Base-by-base conservation (phyloP, 2,113 vertebrate species). In the Excalfactoria chinensis region DNA sequence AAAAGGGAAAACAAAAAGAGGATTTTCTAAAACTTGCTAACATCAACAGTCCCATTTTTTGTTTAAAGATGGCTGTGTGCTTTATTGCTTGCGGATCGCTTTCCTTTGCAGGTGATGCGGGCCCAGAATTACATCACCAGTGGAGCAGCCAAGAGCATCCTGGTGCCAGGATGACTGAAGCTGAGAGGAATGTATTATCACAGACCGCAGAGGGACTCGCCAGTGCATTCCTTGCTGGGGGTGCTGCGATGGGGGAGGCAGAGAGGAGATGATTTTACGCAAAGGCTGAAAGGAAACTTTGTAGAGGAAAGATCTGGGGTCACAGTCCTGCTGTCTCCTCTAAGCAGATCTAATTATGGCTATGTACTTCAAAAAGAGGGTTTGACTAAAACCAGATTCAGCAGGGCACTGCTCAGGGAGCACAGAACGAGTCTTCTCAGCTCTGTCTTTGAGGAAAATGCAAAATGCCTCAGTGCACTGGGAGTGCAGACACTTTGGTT, bases 81-180 rank as follows among this genome's bases (percentile, higher is more conserved):
- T 93, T 97, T 91, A 93, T 89, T 90, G 89, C 88, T 91, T 70
- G n/a, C 77, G 89, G 95, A 85, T 89, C 69, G 37, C 72, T 94
- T 93, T 97, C 89, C 95, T 93, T 94, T 96, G 94, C 97, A 98
- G 98, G 98, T 97, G 97, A 96, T 93, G 83, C 2, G 75, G 96
- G 97, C 96, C 95, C 80, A 97, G 92, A 94, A 97, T 98, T 96
- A 98, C 97, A 97, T 98, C 98, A 98, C 96, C 97, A 95, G 93
- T 90, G 84, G 96, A 96, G 92, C 94, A 98, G 98, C 96, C 95
- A 97, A 96, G 94, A 97, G 96, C 97, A 90, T 96, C 93, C 77
- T 32, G 0, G 91, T 97, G 96, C 97, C 96, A 97, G 90, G 88
- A 98, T 98, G 98, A 98, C 97, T 86, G n/a, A 97, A 98, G 96